Conservation (phyloP, 2,888 invertebrate genomes). For the Lypha dubia region DNA sequence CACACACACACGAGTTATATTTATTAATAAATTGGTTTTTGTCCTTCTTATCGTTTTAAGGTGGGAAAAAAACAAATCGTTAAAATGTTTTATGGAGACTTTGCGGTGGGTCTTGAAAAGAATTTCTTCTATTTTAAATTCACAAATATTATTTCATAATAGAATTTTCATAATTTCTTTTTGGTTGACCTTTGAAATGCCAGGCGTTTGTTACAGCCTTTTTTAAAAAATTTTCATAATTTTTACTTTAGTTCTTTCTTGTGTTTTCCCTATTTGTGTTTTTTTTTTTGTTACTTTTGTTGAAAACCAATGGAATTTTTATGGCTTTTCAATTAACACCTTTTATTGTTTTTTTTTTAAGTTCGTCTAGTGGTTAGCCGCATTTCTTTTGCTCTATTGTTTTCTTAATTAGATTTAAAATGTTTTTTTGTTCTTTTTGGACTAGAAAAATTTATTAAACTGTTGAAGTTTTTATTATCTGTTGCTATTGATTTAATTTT, state of each 20-base stretch:
- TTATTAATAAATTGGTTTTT: neutral
- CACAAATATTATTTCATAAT: slow-evolving; percentile 25
- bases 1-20: neutral
- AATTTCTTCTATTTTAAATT: neutral
- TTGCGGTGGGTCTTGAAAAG: slow-evolving; percentile 64
- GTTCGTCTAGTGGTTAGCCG: slow-evolving; percentile 8
- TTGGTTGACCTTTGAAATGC: slow-evolving; percentile 28
- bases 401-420: slow-evolving; percentile 1
- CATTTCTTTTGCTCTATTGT: slow-evolving; percentile 15
- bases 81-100: slow-evolving; percentile 65
- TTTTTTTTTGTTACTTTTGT: slow-evolving; percentile 7
- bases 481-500: slow-evolving; percentile 46
- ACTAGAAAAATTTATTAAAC: slow-evolving; percentile 26
- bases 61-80: slow-evolving; percentile 69
- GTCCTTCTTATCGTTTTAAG: slow-evolving; percentile 35
- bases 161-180: slow-evolving; percentile 56
- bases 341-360: slow-evolving; percentile 49
- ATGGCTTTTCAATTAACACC: slow-evolving; percentile 72
- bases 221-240: slow-evolving; percentile 61
- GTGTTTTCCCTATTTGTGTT: neutral
- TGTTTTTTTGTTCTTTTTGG: neutral
- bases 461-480: slow-evolving; percentile 56
- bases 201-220: slow-evolving; percentile 61
- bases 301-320: slow-evolving; percentile 61
- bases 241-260: no score